Conservation (phyloP, 1,140 invertebrate genomes). For the Onthophagus taurus region DNA sequence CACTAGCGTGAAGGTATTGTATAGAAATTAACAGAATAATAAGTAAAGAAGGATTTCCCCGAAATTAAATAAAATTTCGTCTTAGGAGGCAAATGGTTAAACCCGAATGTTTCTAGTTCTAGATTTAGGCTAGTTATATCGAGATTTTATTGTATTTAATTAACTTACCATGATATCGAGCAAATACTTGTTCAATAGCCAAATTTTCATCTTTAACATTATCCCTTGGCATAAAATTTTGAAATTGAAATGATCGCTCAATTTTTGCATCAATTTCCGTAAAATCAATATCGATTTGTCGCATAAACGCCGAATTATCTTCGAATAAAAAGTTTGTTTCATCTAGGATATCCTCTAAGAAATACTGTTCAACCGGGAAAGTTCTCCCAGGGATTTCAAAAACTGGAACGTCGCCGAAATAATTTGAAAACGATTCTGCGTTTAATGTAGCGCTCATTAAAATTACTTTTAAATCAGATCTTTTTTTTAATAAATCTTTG, state of each 20-base stretch:
- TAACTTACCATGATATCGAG: conserved; percentile 45
- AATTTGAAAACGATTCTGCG: conserved; percentile 65
- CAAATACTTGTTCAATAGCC: conserved; percentile 50
- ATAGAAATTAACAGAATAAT: too few relatives aligned
- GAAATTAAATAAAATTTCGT: too few relatives aligned
- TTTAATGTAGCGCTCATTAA: conserved; percentile 85
- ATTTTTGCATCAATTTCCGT: conserved; percentile 51
- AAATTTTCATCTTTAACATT: conserved; percentile 60
- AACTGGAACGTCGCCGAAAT: conserved; percentile 62
- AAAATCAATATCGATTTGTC: conserved; percentile 49
- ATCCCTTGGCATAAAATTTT: conserved; percentile 42
- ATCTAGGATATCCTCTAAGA: conserved; percentile 68
- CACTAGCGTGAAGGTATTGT: too few relatives aligned
- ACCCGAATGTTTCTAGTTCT: too few relatives aligned
- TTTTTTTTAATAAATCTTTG: conserved; percentile 56
- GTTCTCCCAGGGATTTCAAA: conserved; percentile 69
- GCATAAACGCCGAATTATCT: conserved; percentile 56
- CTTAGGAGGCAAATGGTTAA: too few relatives aligned
- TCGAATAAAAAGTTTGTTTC: conserved; percentile 57
- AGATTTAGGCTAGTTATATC: too few relatives aligned
- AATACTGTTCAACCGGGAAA: conserved; percentile 71
- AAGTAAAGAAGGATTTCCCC: too few relatives aligned
- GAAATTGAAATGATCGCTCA: conserved; percentile 23
- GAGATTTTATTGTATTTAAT: neutral
- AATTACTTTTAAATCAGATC: conserved; percentile 69